phyloP scores from a whole-genome alignment of 37 sponge, comb jelly and placozoan species.

The Hexactinellida sp. region DNA sequence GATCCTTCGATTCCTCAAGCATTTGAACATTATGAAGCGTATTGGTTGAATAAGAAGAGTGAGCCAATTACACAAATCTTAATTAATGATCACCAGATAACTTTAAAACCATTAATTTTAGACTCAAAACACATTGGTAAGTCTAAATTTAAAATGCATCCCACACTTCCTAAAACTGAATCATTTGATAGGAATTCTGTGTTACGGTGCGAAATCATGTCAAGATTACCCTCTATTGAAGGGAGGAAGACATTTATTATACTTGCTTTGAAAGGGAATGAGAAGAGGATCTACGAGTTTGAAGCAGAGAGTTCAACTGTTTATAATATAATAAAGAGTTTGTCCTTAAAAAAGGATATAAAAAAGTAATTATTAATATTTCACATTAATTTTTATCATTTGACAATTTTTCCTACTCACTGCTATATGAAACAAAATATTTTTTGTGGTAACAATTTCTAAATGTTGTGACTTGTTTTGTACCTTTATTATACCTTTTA shows the following conservation, averaged over 20 bases:
- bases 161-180: neutral
- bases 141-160: neutral
- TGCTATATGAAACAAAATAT: no score
- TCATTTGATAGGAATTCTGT: neutral
- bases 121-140: neutral
- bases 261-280: neutral
- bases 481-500: no score
- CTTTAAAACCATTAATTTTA: neutral
- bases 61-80: neutral
- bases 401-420: no score
- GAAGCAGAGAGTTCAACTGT: neutral
- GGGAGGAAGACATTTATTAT: neutral
- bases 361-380: no score
- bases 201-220: neutral
- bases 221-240: neutral
- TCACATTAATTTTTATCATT: no score
- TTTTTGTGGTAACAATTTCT: no score
- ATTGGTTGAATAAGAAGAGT: neutral
- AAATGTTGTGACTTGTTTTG: no score
- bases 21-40: neutral
- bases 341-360: no score
- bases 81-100: neutral
- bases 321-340: neutral
- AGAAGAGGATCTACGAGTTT: neutral
- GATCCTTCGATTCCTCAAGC: neutral